Evolutionary conservation across 1,140 invertebrate species (phyloP).

Genomic region (Bursaphelenchus mucronatus): DNA sequence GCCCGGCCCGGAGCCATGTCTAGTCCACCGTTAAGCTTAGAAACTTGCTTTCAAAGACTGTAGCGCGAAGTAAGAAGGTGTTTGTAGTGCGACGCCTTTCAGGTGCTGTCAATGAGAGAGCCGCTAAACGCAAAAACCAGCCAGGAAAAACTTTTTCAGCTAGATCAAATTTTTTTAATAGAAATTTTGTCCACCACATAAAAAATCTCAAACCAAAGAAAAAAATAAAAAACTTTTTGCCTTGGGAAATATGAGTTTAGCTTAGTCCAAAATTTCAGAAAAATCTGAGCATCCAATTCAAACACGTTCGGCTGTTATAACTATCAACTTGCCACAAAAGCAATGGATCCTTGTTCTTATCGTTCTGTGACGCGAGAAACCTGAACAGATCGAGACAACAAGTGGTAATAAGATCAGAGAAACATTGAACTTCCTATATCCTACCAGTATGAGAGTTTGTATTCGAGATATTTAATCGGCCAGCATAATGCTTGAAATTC

Average conservation of each 20-base stretch:
- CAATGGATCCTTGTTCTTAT: conserved; percentile 63
- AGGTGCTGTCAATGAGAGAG: neutral
- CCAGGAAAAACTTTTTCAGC: conserved; percentile 34
- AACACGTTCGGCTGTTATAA: too few relatives aligned
- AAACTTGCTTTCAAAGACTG: conserved; percentile 20
- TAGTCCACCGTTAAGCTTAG: too few relatives aligned
- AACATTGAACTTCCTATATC: too few relatives aligned
- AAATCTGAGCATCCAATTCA: conserved; percentile 68
- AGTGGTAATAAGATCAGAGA: too few relatives aligned
- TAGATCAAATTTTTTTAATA: neutral
- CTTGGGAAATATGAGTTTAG: conserved; percentile 64
- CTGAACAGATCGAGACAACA: conserved; percentile 41
- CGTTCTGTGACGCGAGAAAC: conserved; percentile 64
- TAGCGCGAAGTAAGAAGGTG: conserved; percentile 68
- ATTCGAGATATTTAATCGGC: too few relatives aligned
- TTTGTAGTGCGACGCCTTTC: conserved; percentile 66
- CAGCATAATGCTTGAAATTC: too few relatives aligned
- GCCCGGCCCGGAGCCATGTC: too few relatives aligned
- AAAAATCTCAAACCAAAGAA: conserved; percentile 33
- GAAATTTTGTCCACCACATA: conserved; percentile 44
- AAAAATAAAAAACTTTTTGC: too few relatives aligned
- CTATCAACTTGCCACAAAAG: conserved; percentile 63
- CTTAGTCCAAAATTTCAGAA: conserved; percentile 63
- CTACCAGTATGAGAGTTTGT: too few relatives aligned
- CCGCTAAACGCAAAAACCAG: neutral